A percentile compares a stretch with the other conserved stretches of the same genome.
These are phyloP conservation scores for Sylvietta virens DNA, from an alignment of 2,113 vertebrate genomes.

Conservation along the genomic window DNA sequence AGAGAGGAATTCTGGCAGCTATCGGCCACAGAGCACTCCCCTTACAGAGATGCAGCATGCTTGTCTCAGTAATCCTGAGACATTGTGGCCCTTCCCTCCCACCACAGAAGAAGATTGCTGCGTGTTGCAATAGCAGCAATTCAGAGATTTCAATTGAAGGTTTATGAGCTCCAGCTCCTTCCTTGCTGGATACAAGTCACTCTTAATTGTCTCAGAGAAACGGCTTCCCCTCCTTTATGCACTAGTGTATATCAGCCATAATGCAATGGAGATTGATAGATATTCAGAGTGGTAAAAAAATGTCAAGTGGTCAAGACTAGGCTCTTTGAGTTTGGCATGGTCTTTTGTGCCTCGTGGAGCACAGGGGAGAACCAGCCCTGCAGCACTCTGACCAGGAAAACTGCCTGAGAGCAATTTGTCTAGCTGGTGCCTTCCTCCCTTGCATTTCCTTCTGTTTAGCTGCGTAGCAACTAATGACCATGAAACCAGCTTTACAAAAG, in stretches of 20 bases:
- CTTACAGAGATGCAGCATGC: background rate
- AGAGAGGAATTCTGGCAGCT: background rate
- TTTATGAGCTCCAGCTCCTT: background rate
- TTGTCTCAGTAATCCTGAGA: background rate
- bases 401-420: background rate
- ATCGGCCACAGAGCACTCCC: background rate
- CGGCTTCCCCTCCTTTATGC: background rate
- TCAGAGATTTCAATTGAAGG: background rate
- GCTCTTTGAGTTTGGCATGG: background rate
- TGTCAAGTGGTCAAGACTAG: background rate
- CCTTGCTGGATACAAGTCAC: background rate
- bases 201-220: background rate
- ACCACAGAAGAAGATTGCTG: background rate
- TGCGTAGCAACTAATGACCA: slow-evolving; percentile 38
- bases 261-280: background rate
- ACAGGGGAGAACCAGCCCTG: background rate
- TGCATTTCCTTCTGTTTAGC: slow-evolving; percentile 28
- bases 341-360: background rate
- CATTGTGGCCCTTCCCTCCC: background rate
- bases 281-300: background rate
- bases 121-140: accelerated
- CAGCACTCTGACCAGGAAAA: background rate
- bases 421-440: background rate
- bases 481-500: slow-evolving; percentile 50
- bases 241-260: background rate